phyloP scores from a whole-genome alignment of 92 coral and sea anemone genomes.

The Zoanthus sansibaricus region DNA sequence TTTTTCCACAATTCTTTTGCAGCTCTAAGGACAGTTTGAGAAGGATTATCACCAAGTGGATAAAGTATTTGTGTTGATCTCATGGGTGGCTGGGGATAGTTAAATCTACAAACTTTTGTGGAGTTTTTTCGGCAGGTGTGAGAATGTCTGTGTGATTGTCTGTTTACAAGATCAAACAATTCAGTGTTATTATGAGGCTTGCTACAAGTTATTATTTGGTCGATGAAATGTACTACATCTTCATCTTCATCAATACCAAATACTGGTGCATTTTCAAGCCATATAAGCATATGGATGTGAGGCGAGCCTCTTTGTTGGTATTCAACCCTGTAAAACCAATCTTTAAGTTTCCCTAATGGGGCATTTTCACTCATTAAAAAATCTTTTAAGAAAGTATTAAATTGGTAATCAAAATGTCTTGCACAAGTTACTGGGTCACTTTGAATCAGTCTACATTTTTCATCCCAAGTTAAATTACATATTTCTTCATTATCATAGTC shows the following conservation, averaged over 20 bases:
- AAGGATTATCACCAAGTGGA: constrained; percentile 49
- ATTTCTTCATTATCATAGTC: constrained; percentile 42
- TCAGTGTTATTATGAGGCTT: constrained; percentile 31
- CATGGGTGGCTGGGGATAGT: constrained; percentile 50
- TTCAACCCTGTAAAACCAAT: constrained; percentile 59
- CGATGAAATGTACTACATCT: constrained; percentile 36
- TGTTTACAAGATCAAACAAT: constrained; percentile 37
- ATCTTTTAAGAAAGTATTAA: constrained; percentile 27
- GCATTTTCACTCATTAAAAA: constrained; percentile 48
- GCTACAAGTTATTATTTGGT: constrained; percentile 33
- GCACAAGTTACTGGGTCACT: constrained; percentile 9
- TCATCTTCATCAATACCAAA: constrained; percentile 45
- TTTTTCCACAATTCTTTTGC: constrained; percentile 36
- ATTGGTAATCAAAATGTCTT: constrained; percentile 17
- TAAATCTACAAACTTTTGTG: constrained; percentile 37
- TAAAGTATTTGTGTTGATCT: constrained; percentile 50
- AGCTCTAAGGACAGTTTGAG: constrained; percentile 19
- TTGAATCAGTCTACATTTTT: constrained; percentile 45
- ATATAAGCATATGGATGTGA: constrained; percentile 59
- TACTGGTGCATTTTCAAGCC: constrained; percentile 55
- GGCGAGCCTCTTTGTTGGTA: constrained; percentile 60
- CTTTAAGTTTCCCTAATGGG: constrained; percentile 49
- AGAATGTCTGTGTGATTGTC: constrained; percentile 49
- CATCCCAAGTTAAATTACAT: constrained; percentile 27
- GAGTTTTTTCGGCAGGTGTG: constrained; percentile 38